Percentiles rank a stretch among this genome's conserved stretches.
These are phyloP conservation scores for Liopterus haemorrhoidalis DNA, from an alignment of 2,888 invertebrate species.

Conservation along the genomic window DNA sequence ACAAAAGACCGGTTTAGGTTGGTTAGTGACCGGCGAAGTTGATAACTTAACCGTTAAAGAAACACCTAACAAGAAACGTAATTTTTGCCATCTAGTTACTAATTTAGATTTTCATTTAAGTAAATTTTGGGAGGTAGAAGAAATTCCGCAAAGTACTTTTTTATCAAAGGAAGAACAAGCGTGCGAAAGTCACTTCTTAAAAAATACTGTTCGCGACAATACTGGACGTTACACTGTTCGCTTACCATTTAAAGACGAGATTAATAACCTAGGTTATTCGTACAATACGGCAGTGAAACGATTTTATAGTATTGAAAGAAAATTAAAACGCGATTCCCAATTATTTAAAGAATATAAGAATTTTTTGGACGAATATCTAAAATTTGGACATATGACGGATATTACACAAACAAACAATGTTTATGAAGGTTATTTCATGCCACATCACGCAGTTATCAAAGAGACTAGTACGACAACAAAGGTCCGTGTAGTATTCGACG, in stretches of 20 bases:
- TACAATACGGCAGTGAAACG: constrained; percentile 18
- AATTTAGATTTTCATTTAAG: too few species aligned
- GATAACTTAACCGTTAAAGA: too few species aligned
- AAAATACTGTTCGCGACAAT: not conserved
- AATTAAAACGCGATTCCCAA: constrained; percentile 9
- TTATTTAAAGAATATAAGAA: constrained; percentile 13
- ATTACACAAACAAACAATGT: not conserved
- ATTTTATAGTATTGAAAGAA: constrained; percentile 15
- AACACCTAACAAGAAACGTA: not conserved
- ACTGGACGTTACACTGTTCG: constrained; percentile 6
- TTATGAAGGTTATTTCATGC: constrained; percentile 23
- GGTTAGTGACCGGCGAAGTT: constrained; percentile 18
- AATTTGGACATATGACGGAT: constrained; percentile 5
- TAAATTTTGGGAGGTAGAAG: constrained; percentile 15
- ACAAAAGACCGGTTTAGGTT: constrained; percentile 21
- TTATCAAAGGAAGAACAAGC: not conserved
- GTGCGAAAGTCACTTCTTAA: not conserved
- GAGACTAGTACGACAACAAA: constrained; percentile 31
- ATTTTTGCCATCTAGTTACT: not conserved
- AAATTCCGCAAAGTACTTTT: not conserved
- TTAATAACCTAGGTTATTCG: constrained; percentile 19
- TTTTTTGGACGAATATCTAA: constrained; percentile 22
- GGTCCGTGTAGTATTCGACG: constrained; percentile 34
- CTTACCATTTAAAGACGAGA: constrained; percentile 7
- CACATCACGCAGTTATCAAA: constrained; percentile 34